A percentile compares a stretch with the other conserved stretches of the same genome.
Conservation (phyloP, 2,113 vertebrate genomes). For the Colinus virginianus region DNA sequence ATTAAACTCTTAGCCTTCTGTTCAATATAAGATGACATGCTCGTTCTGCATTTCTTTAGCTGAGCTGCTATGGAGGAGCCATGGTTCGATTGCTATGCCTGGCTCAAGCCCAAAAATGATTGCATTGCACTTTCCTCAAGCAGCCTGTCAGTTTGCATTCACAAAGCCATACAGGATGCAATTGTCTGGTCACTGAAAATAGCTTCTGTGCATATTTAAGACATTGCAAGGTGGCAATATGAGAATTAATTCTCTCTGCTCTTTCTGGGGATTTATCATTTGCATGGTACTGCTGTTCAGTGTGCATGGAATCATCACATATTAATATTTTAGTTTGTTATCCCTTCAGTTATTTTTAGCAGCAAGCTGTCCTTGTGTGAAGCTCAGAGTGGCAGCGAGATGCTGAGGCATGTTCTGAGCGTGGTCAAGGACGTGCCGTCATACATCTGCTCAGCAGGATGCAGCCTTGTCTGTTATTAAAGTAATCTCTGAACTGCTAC, state of each 20-base stretch:
- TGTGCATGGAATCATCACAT: neutral
- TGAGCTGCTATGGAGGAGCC: neutral
- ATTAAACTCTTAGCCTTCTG: slow-evolving; percentile 41
- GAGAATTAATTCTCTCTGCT: slow-evolving; percentile 15
- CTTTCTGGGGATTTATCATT: neutral
- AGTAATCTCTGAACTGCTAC: slow-evolving; percentile 13
- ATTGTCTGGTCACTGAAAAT: slow-evolving; percentile 52
- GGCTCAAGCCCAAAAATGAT: slow-evolving; percentile 31
- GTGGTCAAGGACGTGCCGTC: neutral
- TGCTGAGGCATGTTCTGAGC: neutral
- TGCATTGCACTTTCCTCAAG: slow-evolving; percentile 12
- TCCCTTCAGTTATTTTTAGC: slow-evolving; percentile 18
- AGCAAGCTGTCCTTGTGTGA: neutral
- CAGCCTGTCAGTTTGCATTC: slow-evolving; percentile 35
- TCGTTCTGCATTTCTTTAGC: slow-evolving; percentile 18
- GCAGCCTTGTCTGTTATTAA: slow-evolving; percentile 19
- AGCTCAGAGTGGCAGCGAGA: neutral
- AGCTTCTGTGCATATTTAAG: slow-evolving; percentile 34
- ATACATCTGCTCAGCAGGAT: slow-evolving; percentile 29
- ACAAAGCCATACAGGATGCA: slow-evolving; percentile 3
- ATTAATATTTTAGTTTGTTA: slow-evolving; percentile 47
- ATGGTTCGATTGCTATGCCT: slow-evolving; percentile 34
- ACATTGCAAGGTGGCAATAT: neutral
- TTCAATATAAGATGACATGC: neutral
- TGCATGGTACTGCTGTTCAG: neutral